Conservation (phyloP, 2,113 vertebrate genomes). For the Larimichthys crocea region DNA sequence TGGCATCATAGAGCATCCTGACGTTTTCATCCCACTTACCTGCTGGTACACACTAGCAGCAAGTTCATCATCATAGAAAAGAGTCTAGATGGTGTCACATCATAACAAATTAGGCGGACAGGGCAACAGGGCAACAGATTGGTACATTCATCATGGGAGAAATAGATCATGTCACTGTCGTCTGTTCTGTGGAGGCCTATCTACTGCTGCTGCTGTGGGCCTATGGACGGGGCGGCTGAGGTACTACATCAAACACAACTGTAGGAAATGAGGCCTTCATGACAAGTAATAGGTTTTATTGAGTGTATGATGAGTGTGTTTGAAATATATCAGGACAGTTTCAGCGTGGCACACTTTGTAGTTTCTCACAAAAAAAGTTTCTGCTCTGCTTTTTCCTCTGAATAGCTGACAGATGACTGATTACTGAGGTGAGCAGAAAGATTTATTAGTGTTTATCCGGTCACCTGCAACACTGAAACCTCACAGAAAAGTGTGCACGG, state of each 20-base stretch:
- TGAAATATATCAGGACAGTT: slow-evolving; percentile 39
- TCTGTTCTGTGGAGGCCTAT: slow-evolving; percentile 64
- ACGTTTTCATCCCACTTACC: slow-evolving; percentile 70
- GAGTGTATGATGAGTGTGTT: slow-evolving; percentile 65
- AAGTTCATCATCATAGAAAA: slow-evolving; percentile 64
- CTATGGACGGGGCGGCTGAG: slow-evolving; percentile 29
- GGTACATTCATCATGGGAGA: slow-evolving; percentile 80
- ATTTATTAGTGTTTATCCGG: slow-evolving; percentile 37
- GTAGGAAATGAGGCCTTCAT: slow-evolving; percentile 80
- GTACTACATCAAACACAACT: slow-evolving; percentile 72
- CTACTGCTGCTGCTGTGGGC: slow-evolving; percentile 69
- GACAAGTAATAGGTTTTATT: slow-evolving; percentile 78
- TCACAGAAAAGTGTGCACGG: background rate
- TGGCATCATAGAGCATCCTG: slow-evolving; percentile 29
- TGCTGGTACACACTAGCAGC: slow-evolving; percentile 57
- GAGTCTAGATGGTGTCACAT: slow-evolving; percentile 69
- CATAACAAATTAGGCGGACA: slow-evolving; percentile 80
- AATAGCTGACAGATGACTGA: slow-evolving; percentile 37
- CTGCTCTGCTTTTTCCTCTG: slow-evolving; percentile 5
- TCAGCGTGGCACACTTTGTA: slow-evolving; percentile 29
- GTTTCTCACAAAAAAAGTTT: slow-evolving; percentile 18
- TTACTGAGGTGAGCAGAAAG: slow-evolving; percentile 3
- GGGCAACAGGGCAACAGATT: slow-evolving; percentile 82
- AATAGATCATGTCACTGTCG: slow-evolving; percentile 82
- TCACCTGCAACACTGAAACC: slow-evolving; percentile 27